Evolutionary conservation across 1,140 invertebrate genomes (phyloP).

Genomic region (Listronotus oregonensis): DNA sequence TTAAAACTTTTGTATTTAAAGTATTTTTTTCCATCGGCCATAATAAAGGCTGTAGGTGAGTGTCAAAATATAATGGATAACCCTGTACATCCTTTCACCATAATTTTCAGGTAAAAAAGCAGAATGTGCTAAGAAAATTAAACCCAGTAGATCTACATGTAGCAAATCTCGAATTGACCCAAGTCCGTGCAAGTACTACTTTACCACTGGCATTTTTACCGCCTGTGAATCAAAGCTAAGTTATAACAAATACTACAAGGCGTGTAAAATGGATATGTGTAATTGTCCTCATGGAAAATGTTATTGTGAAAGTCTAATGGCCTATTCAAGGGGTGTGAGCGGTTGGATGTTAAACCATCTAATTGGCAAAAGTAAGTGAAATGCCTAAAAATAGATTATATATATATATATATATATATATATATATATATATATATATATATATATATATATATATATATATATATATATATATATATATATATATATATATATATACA

Average conservation of each 20-base stretch:
- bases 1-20: too few species aligned
- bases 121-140: conserved; percentile 67
- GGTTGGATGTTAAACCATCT: conserved; percentile 70
- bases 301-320: conserved; percentile 87
- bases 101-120: conserved; percentile 52
- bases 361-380: conserved; percentile 65
- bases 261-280: conserved; percentile 89
- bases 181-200: conserved; percentile 42
- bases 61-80: too few species aligned
- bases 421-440: too few species aligned
- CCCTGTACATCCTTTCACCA: too few species aligned
- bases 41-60: too few species aligned
- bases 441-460: too few species aligned
- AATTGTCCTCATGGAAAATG: conserved; percentile 82
- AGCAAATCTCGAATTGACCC: conserved; percentile 29
- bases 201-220: conserved; percentile 60
- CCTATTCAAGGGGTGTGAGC: conserved; percentile 83
- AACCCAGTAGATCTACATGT: conserved; percentile 40
- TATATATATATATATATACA: too few species aligned
- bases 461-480: too few species aligned
- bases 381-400: too few species aligned
- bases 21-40: too few species aligned
- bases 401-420: too few species aligned
- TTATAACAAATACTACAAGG: conserved; percentile 78
- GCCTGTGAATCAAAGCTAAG: conserved; percentile 77